These are phyloP conservation scores for Chelmon rostratus DNA, from an alignment of 2,797 vertebrate genomes.

Conservation along the genomic window DNA sequence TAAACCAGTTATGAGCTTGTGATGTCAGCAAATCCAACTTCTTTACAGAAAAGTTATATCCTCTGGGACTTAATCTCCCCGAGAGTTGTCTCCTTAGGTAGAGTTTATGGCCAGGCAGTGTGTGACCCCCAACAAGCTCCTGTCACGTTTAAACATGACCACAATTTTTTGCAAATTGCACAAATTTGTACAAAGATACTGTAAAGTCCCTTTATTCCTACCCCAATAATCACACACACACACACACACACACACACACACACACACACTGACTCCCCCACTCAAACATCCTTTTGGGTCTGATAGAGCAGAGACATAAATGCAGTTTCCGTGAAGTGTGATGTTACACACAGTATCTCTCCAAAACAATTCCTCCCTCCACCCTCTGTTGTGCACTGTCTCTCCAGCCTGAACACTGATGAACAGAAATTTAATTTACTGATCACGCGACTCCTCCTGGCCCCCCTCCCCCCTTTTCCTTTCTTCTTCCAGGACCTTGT, in stretches of 20 bases:
- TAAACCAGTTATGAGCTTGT: background rate
- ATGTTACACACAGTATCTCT: background rate
- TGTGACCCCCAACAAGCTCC: background rate
- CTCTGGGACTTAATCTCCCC: background rate
- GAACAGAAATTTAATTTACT: slow-evolving; percentile 78
- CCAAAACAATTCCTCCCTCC: slow-evolving; percentile 9
- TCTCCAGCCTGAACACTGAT: slow-evolving; percentile 33
- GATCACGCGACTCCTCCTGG: slow-evolving; percentile 47
- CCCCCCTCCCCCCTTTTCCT: slow-evolving; percentile 47
- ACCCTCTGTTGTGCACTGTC: background rate
- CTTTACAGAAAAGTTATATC: background rate
- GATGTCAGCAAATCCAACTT: background rate
- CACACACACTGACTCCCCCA: no score
- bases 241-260: no score
- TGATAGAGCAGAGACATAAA: background rate
- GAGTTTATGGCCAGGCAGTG: background rate
- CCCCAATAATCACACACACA: background rate
- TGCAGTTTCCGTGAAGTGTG: slow-evolving; percentile 6
- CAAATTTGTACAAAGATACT: background rate
- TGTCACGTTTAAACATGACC: background rate
- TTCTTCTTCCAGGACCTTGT: slow-evolving; percentile 75
- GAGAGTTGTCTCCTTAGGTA: background rate
- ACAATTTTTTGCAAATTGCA: background rate
- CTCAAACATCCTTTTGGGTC: background rate
- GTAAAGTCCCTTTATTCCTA: background rate